Percentiles rank a stretch among this genome's conserved stretches.
These are phyloP conservation scores for Tricholaema leucomelas DNA, from an alignment of 2,113 vertebrate genomes.

Conservation along the genomic window DNA sequence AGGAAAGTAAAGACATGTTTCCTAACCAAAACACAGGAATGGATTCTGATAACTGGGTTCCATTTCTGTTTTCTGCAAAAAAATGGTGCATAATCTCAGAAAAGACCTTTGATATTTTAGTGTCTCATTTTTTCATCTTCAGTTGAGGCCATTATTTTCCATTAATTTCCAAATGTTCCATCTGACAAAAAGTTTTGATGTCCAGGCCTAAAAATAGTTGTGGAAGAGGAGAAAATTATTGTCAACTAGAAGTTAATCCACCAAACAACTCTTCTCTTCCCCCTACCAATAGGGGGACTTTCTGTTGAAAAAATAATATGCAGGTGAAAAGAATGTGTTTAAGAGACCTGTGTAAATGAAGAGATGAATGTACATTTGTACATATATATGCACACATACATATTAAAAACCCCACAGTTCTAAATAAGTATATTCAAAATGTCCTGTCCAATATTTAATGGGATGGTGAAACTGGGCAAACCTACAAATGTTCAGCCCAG, in stretches of 20 bases:
- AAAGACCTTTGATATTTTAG: slow-evolving; percentile 6
- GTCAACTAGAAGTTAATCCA: neutral
- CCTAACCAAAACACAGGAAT: neutral
- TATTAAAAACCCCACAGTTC: neutral
- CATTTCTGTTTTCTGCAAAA: neutral
- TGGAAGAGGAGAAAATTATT: neutral
- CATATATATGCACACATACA: neutral
- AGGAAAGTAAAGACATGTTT: neutral
- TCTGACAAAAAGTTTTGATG: slow-evolving; percentile 11
- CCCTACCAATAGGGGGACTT: neutral
- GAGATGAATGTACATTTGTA: neutral
- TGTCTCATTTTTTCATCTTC: slow-evolving; percentile 71
- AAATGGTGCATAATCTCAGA: neutral
- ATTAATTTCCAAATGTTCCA: slow-evolving; percentile 3
- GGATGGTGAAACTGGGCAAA: neutral
- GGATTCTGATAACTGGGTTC: neutral
- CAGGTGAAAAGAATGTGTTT: neutral
- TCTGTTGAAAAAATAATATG: neutral
- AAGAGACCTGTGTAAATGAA: neutral
- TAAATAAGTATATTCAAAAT: neutral
- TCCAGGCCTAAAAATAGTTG: neutral
- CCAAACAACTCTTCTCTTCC: neutral
- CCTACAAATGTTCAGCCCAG: neutral
- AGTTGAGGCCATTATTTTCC: slow-evolving; percentile 64
- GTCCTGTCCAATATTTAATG: neutral